Base-by-base conservation (phyloP, 2,113 vertebrate species). In the Polypterus bichir region DNA sequence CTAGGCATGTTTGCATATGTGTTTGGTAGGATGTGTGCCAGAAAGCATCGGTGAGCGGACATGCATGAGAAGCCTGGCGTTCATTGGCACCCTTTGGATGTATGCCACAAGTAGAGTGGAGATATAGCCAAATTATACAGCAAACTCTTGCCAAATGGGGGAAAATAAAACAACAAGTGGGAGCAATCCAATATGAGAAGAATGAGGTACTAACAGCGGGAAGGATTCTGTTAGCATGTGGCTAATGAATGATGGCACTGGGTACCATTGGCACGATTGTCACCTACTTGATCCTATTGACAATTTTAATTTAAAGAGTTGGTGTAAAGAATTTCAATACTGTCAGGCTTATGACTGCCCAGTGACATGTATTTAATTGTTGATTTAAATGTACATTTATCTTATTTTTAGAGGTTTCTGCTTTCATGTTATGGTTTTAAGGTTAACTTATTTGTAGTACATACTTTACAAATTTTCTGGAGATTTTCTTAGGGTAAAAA, bases 1-100 rank as follows among this genome's bases (percentile, higher is more conserved):
- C 81, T 86, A 91, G 86, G 85, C 85, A 74, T 77, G 80, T 77
- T 77, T 80, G 76, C 81, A 80, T 81, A 77, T 84, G 81, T 80
- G 74, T 80, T 85, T 77, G 65, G 62, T 70, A 64, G 64, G 77
- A 80, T 79, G 73, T 74, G 70, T 78, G 83, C 75, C 82, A 88
- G 79, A 75, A 76, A 83, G 80, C 76, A 74, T 76, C 77, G 80
- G 78, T 67, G 63, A 78, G 71, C 69, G 73, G 73, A 80, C 73
- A 77, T 79, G 66, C 75, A 76, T 71, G 62, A 72, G 75, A 79
- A 78, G 76, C 71, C 73, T 62, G 64, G 65, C 66, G 57, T 69
- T 66, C 74, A 74, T 63, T 68, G 64, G 73, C 71, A 79, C 74
- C 77, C 80, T 71, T 68, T 70, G 64, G 73, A 74, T 65, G 64